Evolutionary conservation across 2,113 vertebrate genomes (phyloP).

Genomic region (Empidonax alnorum): DNA sequence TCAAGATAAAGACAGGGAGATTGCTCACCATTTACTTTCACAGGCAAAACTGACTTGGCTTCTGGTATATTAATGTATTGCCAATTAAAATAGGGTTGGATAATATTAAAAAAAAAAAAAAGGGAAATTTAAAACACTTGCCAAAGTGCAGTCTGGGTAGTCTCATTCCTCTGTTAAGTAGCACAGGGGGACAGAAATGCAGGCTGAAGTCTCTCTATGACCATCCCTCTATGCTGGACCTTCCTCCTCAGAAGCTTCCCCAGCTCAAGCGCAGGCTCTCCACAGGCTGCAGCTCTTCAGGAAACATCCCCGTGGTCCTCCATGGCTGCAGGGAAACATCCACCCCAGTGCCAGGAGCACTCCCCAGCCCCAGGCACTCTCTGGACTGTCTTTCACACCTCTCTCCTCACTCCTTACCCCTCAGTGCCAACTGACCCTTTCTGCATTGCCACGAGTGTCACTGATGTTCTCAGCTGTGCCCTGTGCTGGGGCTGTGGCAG

Average conservation of each 20-base stretch:
- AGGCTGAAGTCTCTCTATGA: not conserved
- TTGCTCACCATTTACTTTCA: not conserved
- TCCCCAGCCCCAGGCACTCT: not conserved
- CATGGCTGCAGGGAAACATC: not conserved
- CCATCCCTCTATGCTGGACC: not conserved
- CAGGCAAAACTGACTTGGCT: not conserved
- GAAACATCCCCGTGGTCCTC: not conserved
- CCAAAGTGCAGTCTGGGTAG: not conserved
- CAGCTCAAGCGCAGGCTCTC: not conserved
- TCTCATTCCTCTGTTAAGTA: not conserved
- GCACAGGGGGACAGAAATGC: accelerated
- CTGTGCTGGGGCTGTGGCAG: accelerated
- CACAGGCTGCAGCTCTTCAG: not conserved
- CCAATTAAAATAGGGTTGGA: not conserved
- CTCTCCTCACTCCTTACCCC: not conserved
- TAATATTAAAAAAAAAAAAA: not conserved
- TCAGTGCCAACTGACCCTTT: not conserved
- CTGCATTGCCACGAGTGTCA: accelerated
- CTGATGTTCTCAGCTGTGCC: not conserved
- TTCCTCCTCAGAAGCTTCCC: not conserved
- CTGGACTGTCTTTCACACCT: not conserved
- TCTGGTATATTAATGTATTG: not conserved
- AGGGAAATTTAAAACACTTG: not conserved
- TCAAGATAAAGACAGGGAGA: not conserved
- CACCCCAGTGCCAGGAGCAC: accelerated